phyloP scores from a whole-genome alignment of 2,113 vertebrate genomes.

The Brachyhypopomus gauderio region DNA sequence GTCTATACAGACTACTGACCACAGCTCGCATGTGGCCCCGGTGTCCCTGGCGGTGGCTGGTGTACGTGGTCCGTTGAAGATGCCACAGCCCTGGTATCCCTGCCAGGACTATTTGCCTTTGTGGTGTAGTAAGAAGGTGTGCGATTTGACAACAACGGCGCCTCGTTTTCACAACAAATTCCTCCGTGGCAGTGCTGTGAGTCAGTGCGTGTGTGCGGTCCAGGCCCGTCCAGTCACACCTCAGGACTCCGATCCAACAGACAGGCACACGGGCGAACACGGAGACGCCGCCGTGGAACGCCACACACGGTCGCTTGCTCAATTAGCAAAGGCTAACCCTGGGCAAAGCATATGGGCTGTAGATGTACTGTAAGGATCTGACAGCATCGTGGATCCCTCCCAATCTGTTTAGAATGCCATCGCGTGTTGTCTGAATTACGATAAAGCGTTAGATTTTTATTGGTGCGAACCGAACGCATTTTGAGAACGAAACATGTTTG shows the following conservation, averaged over 20 bases:
- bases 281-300: neutral
- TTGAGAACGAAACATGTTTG: neutral
- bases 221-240: constrained; percentile 42
- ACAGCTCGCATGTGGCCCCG: neutral
- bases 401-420: constrained; percentile 19
- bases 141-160: constrained; percentile 26
- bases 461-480: neutral
- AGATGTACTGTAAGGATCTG: neutral
- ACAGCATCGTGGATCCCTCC: constrained; percentile 8
- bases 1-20: neutral
- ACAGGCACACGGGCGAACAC: neutral
- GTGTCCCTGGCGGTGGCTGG: neutral
- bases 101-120: constrained; percentile 17
- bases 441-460: neutral
- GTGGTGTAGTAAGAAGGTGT: constrained; percentile 4
- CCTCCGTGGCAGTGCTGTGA: constrained; percentile 10
- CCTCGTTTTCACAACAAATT: constrained; percentile 25
- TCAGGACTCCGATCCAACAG: constrained; percentile 7
- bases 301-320: neutral
- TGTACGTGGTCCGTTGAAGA: neutral
- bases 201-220: constrained; percentile 19
- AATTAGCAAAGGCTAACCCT: neutral
- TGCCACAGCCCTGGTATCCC: neutral
- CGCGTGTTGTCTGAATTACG: neutral
- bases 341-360: constrained; percentile 26